Base-by-base conservation (phyloP, 2,888 invertebrate genomes). In the Euclidia mi region DNA sequence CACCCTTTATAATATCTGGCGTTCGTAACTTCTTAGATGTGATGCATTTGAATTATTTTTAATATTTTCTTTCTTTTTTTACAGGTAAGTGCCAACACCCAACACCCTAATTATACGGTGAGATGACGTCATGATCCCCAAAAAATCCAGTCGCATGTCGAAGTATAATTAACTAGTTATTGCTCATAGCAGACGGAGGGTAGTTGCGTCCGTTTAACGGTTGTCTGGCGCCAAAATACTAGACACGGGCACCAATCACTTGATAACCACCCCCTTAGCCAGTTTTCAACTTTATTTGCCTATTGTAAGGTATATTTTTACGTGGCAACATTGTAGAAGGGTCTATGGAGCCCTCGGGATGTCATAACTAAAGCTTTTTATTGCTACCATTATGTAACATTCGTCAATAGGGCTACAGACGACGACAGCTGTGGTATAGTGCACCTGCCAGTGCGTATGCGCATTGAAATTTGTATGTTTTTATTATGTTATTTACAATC, bases 201-300 rank as follows among this genome's bases (percentile, higher is more conserved):
- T 79, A 76, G 69, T 66, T 55, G 66, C 43, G 65, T 60, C 71
- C 71, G 76, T 79, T 88, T 81, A 87, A 88, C 85, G 79, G 83
- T 84, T 82, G 84, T 83, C 85, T 91, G 91, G 91, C 91, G 91
- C 91, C 91, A 84, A 87, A 85, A 85, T 82, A 79, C 79, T 83
- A 79, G 79, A 78, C 82, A 61, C 43, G 56, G 78, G 78, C 80
- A 67, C 55, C 71, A 70, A 77, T 77, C 72, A 74, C 62, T 71
- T 69, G 44, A 64, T 41, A 60, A 43, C 17, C 37, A 50, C 31
- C 40, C 10, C 4, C 17, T 12, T 56, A 64, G 42, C 37, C 20
- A 1, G 76, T 51, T 69, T n/a, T 56, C 18, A 55, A 61, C 73
- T 57, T 53, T 83, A 76, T 37, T 0, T 0, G 0, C 0, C 18